A percentile compares a stretch with the other conserved stretches of the same genome.
phyloP scores from a whole-genome alignment of 2,797 vertebrate species.

The Cyclopterus lumpus region DNA sequence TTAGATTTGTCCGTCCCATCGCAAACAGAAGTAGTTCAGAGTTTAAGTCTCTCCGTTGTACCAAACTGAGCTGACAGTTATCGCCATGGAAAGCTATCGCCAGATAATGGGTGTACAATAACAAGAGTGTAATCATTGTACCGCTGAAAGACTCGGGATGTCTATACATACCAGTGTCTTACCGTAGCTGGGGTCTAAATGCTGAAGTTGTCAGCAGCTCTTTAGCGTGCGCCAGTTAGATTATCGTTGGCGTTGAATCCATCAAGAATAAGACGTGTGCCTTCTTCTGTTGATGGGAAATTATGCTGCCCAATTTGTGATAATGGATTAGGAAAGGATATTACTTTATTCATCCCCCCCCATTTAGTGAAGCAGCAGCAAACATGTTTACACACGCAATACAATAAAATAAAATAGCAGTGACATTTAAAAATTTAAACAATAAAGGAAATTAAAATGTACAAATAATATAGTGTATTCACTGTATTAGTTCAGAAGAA shows the following conservation, averaged over 20 bases:
- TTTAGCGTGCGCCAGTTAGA: background rate
- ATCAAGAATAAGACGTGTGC: background rate
- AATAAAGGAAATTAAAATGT: no score
- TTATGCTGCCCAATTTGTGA: background rate
- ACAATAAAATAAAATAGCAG: no score
- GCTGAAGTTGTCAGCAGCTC: background rate
- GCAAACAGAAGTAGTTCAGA: background rate
- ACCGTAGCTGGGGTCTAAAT: background rate
- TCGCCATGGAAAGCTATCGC: conserved; percentile 4
- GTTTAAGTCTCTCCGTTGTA: background rate
- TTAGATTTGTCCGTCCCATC: background rate
- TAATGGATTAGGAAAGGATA: no score
- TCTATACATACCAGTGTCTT: background rate
- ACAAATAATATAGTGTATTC: no score
- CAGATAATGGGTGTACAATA: conserved; percentile 29
- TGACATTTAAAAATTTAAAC: no score
- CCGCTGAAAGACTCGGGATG: conserved; percentile 27
- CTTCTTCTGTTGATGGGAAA: background rate
- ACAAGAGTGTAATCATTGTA: conserved; percentile 30
- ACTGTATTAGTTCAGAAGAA: background rate
- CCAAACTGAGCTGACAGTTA: conserved; percentile 10
- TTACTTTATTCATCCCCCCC: no score
- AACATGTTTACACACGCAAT: no score
- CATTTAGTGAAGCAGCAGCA: no score
- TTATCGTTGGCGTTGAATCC: background rate